Evolutionary conservation across 2,113 vertebrate species (phyloP), one percentile per base, ranked within the genome.

Genomic region (Phoxinus phoxinus): DNA sequence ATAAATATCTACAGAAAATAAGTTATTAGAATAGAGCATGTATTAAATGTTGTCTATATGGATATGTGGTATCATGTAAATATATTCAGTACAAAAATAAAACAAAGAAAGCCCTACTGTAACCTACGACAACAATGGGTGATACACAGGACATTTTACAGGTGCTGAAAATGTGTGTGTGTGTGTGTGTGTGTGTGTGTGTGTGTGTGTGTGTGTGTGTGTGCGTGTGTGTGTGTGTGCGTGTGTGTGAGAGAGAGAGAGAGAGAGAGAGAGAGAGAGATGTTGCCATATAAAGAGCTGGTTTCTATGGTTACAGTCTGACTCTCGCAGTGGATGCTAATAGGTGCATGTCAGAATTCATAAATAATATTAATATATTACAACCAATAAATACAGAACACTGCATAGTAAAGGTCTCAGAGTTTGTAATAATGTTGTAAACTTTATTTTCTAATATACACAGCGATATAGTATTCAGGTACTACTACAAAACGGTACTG

Each of bases 271-370:
- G 67, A 48, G 37, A 81, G 25, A 87, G n/a, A 56, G 71, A n/a
- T 0, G 23, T 35, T 51, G 37, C 53, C 37, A 76, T 65, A 21
- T 32, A 67, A 58, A 37, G 35, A 80, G 48, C 17, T 82, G 51
- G 82, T 86, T 88, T 46, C 63, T 61, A 74, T 88, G 75, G 85
- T 56, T 79, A 86, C 81, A 74, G 59, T 27, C 58, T 81, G 81
- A 58, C 63, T 75, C 65, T 19, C 56, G 58, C 51, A 25, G 32
- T 79, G 6, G 21, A 69, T 59, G 79, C 75, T 63, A 61, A 56
- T 74, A 73, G 46, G 44, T 84, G 76, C 67, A 72, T 74, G 27
- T 56, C 21, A 46, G 41, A 61, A 35, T 37, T 73, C 51, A 78
- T 67, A 81, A 81, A 81, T 69, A 53, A 69, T 69, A 81, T 53